Conservation (phyloP, 2,888 invertebrate genomes). For the Diarsia mendica region DNA sequence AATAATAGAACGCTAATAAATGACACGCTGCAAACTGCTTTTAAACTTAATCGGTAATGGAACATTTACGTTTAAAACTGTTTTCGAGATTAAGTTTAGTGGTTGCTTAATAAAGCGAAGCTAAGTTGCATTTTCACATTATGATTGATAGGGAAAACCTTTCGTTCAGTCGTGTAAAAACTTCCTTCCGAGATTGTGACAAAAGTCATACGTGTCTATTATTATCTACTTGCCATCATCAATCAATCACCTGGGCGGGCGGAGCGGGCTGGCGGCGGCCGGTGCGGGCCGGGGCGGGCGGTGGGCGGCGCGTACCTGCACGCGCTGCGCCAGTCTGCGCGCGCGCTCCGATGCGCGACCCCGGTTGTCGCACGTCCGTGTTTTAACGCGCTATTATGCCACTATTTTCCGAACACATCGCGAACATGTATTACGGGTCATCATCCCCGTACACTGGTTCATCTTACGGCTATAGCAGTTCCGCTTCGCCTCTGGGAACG, state of each 20-base stretch:
- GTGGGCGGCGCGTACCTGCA: slow-evolving; percentile 73
- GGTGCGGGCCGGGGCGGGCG: slow-evolving; percentile 66
- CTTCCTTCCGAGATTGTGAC: slow-evolving; percentile 75
- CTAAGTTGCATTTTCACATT: neutral
- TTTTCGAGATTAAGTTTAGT: neutral
- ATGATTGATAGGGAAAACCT: slow-evolving; percentile 6
- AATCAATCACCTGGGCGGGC: slow-evolving; percentile 85
- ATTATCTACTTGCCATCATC: slow-evolving; percentile 83
- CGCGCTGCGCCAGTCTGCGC: slow-evolving; percentile 76
- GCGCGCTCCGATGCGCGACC: slow-evolving; percentile 73
- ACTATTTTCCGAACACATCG: slow-evolving; percentile 92
- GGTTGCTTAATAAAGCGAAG: neutral
- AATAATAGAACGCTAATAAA: slow-evolving; percentile 57
- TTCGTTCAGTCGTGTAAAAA: slow-evolving; percentile 47
- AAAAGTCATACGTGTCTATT: slow-evolving; percentile 79
- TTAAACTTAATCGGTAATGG: slow-evolving; percentile 17
- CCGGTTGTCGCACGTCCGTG: slow-evolving; percentile 73
- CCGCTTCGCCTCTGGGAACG: slow-evolving; percentile 80
- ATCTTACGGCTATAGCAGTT: slow-evolving; percentile 85
- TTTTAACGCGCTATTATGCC: slow-evolving; percentile 89
- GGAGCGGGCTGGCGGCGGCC: slow-evolving; percentile 58
- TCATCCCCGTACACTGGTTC: slow-evolving; percentile 87
- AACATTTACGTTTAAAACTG: neutral
- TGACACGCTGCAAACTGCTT: slow-evolving; percentile 40
- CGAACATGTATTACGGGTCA: slow-evolving; percentile 90